Evolutionary conservation across 2,888 invertebrate genomes (phyloP), one percentile per base, ranked within the genome.

Genomic region (Apantesis nais): DNA sequence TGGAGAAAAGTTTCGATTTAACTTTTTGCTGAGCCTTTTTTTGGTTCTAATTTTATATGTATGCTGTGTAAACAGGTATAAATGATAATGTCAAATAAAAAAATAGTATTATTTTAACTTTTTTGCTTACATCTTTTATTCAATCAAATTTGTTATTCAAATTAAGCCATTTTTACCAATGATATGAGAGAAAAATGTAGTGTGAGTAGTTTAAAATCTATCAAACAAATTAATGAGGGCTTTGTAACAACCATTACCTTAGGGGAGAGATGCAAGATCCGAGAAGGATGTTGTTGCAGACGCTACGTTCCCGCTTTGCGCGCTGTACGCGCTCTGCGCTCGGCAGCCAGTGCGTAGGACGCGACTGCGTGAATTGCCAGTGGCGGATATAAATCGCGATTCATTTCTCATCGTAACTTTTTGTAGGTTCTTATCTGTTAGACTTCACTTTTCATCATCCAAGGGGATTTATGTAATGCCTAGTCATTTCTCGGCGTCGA

Each of bases 401-500:
- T 95, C 95, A 95, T 95, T 95, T 95, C 95, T 95, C 95, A 95
- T 95, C 94, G 95, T 92, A 95, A 95, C 94, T 95, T 95, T 95
- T 95, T 95, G 95, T 94, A 95, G 95, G 95, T 95, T 94, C 95
- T 95, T 95, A 95, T 95, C 95, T 95, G 95, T 95, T 94, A 95
- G 93, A 95, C 95, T 95, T 95, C 95, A 95, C 95, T 95, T 95
- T 95, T 95, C 95, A 95, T 95, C 95, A 95, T 95, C 95, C 95
- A 89, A 95, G 92, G 95, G 95, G 95, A 95, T 95, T 95, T 95
- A 95, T 95, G 95, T 95, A 95, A 95, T 95, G 95, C 95, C 95
- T 95, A 95, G 95, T 95, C 95, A 95, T 95, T 95, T 95, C 95
- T 95, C 95, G 95, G 94, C 95, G 95, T 95, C 95, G 94, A 92